Evolutionary conservation across 2,888 invertebrate genomes (phyloP), one percentile per base, ranked within the genome.

Genomic region (Cantharis nigra): DNA sequence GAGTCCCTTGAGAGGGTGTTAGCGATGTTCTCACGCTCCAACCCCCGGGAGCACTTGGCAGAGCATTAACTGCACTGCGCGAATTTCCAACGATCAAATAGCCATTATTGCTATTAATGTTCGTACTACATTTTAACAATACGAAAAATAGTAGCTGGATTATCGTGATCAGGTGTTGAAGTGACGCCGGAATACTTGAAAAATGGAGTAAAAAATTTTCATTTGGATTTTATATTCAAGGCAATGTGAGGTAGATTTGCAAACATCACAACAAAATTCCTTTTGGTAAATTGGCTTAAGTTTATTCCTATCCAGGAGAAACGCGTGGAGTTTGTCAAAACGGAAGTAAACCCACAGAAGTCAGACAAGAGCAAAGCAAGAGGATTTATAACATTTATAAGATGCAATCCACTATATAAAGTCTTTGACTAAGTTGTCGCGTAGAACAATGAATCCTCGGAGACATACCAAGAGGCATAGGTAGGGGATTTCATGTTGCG

Each of bases 351-450:
- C 85, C 83, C 84, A 73, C 83, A 84, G 83, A 84, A 84, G 84
- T 84, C 84, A 82, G 71, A 79, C 80, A 80, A 78, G 49, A 78
- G 78, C 80, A 80, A 81, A 80, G 81, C 85, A 81, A 77, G 18
- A 81, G 87, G 87, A 87, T 87, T 88, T 88, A 86, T 86, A 78
- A 87, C 86, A 85, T 86, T 87, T 86, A 85, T 86, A 86, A 87
- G 86, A 87, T 85, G 85, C 86, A 87, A 88, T 88, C 87, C 87
- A 87, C 87, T 87, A 86, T 78, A 78, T 86, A 87, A 86, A 86
- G 86, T 86, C 86, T 87, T 85, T 85, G 85, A 84, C 83, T 84
- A 84, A 85, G 85, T 83, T 85, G 80, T 79, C 83, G 81, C 82
- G 83, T 81, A 83, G 85, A 86, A 87, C 87, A 88, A 87, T 87